Conservation (phyloP, 2,797 vertebrate species). For the Orientallactaga sibirica region DNA sequence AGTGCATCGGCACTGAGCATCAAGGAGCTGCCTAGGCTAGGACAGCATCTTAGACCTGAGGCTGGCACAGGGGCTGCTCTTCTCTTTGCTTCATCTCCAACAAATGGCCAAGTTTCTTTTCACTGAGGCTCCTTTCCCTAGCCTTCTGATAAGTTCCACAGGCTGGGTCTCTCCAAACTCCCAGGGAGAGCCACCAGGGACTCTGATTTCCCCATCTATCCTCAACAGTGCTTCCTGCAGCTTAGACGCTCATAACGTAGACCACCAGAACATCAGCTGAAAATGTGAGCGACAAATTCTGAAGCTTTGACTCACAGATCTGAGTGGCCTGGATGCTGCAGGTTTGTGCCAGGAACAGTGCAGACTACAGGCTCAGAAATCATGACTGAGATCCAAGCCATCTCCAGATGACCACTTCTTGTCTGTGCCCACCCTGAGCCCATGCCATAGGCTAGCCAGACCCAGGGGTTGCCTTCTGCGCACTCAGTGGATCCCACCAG, state of each 20-base stretch:
- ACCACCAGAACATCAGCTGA: no score
- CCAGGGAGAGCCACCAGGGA: no score
- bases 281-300: rapidly evolving
- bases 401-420: not conserved
- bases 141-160: not conserved
- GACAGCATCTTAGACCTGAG: rapidly evolving
- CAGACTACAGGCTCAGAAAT: no score
- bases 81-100: not conserved
- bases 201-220: rapidly evolving
- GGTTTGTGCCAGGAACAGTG: rapidly evolving
- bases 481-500: not conserved
- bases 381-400: rapidly evolving
- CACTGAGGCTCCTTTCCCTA: rapidly evolving
- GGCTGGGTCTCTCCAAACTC: not conserved
- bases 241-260: not conserved
- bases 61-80: not conserved
- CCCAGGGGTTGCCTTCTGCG: not conserved
- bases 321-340: not conserved
- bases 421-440: not conserved
- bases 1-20: rapidly evolving
- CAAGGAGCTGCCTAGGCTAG: rapidly evolving
- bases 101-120: no score
- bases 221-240: rapidly evolving
- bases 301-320: not conserved
- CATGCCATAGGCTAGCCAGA: not conserved